Evolutionary conservation across 2,797 vertebrate species (phyloP), one percentile per base, ranked within the genome.

Genomic region (Otolemur crassicaudatus): DNA sequence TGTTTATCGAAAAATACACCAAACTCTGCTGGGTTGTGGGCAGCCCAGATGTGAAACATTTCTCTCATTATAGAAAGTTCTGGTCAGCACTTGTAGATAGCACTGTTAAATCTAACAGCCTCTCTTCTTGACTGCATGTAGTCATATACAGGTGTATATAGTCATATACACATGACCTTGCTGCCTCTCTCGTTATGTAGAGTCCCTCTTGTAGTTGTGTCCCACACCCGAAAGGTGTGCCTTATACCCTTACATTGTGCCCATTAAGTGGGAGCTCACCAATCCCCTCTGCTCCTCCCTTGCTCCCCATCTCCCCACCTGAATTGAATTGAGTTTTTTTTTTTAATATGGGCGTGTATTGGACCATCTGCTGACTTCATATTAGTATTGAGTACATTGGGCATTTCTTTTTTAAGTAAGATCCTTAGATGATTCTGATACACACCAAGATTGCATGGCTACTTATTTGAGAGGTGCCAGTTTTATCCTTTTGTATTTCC

Each of bases 401-500:
- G 11, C 43, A 61, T 90, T 90, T 83, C 53, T 84, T 2, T 40
- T 34, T 90, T 84, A 37, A 93, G 77, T 53, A 88, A 56, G 13
- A 37, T 56, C 31, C 25, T 90, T 22, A 12, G 8, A 8, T 58
- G 58, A 79, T 87, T 90, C 29, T 56, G 37, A 63, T 40, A 72
- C 4, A 65, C 11, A 27, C 7, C 34, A 60, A 25, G 86, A 22
- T 83, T 82, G 31, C n/a, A 88, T 17, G 67, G 6, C 31, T 75
- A 43, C 75, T 79, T 79, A 11, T 69, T 91, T 69, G 75, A 87
- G 88, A 82, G 40, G 40, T 53, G 29, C 1, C 23, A 67, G 12
- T 61, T 94, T 91, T 83, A 27, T 65, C 63, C 77, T 91, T 56
- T 37, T 60, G 17, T 92, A 67, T 94, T 81, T 95, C 60, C 40